Evolutionary conservation across 2,888 invertebrate species (phyloP).

Genomic region (Pseudolycoriella hygida): DNA sequence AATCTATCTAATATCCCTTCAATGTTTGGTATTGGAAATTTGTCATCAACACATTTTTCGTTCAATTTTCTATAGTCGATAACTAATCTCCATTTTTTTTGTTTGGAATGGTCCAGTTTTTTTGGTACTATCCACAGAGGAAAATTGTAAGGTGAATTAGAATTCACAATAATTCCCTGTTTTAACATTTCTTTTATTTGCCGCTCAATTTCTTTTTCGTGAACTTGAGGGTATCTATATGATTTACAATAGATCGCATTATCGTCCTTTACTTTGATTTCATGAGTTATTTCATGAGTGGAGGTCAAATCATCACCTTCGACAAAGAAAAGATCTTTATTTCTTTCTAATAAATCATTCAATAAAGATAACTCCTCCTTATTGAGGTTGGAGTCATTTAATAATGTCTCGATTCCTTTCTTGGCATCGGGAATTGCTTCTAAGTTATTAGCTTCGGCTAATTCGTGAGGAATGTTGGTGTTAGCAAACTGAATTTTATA

Average conservation of each 20-base stretch:
- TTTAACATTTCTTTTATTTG: background rate
- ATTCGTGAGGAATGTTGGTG: too few species aligned
- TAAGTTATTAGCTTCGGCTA: too few species aligned
- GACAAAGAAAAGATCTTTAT: too few species aligned
- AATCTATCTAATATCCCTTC: slow-evolving; percentile 15
- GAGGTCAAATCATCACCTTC: too few species aligned
- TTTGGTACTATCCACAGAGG: slow-evolving; percentile 13
- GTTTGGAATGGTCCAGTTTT: slow-evolving; percentile 12
- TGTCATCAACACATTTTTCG: slow-evolving; percentile 13
- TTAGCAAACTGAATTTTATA: too few species aligned
- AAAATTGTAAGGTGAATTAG: background rate
- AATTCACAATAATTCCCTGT: background rate
- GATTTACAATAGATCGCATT: background rate
- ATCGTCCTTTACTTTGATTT: background rate
- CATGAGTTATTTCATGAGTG: too few species aligned
- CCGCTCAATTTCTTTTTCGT: background rate
- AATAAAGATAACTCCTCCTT: too few species aligned
- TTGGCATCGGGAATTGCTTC: too few species aligned
- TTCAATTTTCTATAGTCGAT: slow-evolving; percentile 14
- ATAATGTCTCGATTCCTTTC: too few species aligned
- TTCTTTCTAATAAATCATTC: too few species aligned
- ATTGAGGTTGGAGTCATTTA: too few species aligned
- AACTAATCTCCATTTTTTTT: slow-evolving; percentile 14
- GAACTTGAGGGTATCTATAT: background rate
- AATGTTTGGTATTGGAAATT: slow-evolving; percentile 14